Base-by-base conservation (phyloP, 1,140 invertebrate genomes). In the Cyclina sinensis region DNA sequence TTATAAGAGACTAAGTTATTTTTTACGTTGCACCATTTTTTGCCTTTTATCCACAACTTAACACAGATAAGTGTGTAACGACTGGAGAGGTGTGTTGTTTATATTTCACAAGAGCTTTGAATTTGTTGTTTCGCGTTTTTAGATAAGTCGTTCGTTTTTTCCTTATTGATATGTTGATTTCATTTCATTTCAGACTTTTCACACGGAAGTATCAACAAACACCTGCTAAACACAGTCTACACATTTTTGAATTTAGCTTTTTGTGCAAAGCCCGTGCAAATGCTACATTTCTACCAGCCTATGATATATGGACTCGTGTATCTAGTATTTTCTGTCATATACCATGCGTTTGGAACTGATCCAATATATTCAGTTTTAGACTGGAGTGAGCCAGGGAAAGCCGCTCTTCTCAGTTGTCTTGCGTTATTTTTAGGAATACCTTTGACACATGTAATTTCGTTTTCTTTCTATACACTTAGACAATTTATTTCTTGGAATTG, bases 251-350 rank as follows among this genome's bases (percentile, higher is more conserved):
- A n/a, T n/a, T 32, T 84, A 21, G n/a, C 74, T 35, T 73, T 84
- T 35, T 51, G 43, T 35, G 82, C 82, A 4, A 84, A 74, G 24
- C 82, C 82, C 16, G 30, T 84, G 16, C 68, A 54, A 30, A 27
- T 84, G 27, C 48, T 73, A 18, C 82, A 84, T 39, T 35, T 84
- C 12, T 84, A 84, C 39, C 82, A 84, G 54, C 82, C 82, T 51
- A 48, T 74, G 24, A 54, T 84, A 4, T 84, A 32, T 18, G 48
- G 43, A 57, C 32, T 84, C 35, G 12, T 84, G 32, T 84, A 84
- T 27, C 12, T 73, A 11, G 18, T 84, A 16, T 84, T 84, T 37
- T 73, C 82, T 51, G 32, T 51, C 5, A 74, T 84, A 21, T 73
- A 84, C 43, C 82, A 84, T 32, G 46, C 24, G 2, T 9, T 65